phyloP scores from a whole-genome alignment of 2,888 invertebrate species.

The Dolomedes plantarius region DNA sequence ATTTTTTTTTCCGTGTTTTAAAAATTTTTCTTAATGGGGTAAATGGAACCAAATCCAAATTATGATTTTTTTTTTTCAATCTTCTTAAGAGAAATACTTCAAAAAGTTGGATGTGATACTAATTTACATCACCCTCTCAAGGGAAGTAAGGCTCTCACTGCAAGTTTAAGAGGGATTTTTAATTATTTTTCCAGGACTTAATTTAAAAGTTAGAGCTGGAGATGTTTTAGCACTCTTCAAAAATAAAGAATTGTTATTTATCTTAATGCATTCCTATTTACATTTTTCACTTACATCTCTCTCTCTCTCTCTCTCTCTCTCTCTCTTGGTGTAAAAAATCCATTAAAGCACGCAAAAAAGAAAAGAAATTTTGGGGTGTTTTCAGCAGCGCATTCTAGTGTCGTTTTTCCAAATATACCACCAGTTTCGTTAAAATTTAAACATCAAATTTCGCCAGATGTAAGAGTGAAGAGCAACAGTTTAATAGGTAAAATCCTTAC shows the following conservation, averaged over 20 bases:
- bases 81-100: background rate
- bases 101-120: background rate
- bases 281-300: background rate
- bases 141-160: background rate
- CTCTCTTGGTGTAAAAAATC: too few relatives aligned
- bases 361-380: too few relatives aligned
- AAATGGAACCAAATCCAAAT: constrained; percentile 7
- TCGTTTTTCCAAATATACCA: too few relatives aligned
- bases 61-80: background rate
- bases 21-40: constrained; percentile 5
- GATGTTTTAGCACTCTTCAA: background rate
- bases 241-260: background rate
- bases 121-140: background rate
- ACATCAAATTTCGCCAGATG: too few relatives aligned
- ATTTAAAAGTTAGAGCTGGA: background rate
- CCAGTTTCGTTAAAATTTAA: too few relatives aligned
- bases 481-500: too few relatives aligned
- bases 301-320: too few relatives aligned
- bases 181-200: constrained; percentile 8
- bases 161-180: background rate
- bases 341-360: too few relatives aligned
- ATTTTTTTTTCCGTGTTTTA: background rate
- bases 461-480: too few relatives aligned
- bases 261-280: background rate
- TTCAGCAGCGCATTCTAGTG: too few relatives aligned